Conservation (phyloP, 1,140 invertebrate genomes). For the Thalassaphorura encarpata region DNA sequence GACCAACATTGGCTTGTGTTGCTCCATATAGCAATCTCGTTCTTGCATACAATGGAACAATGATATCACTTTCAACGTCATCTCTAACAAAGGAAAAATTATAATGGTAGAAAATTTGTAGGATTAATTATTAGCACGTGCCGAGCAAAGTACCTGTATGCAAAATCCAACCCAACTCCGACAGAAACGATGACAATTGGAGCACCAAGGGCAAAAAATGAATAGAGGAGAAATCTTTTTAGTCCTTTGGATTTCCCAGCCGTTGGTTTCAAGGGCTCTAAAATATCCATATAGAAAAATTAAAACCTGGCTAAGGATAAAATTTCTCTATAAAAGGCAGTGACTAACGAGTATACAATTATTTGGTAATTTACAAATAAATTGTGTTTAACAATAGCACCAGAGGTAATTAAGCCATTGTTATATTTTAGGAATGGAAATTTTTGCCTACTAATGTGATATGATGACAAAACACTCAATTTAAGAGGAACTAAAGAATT, state of each 20-base stretch:
- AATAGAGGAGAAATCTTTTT: constrained; percentile 17
- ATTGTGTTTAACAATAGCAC: too few species aligned
- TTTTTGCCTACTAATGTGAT: too few species aligned
- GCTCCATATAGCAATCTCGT: constrained; percentile 1
- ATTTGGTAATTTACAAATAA: neutral
- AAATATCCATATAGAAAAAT: too few species aligned
- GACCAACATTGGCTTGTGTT: neutral
- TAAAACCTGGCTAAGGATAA: too few species aligned
- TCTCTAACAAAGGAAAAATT: constrained; percentile 11
- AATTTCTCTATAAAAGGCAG: neutral
- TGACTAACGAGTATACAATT: neutral
- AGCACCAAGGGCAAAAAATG: constrained; percentile 6
- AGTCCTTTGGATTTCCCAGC: constrained; percentile 15
- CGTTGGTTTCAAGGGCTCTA: constrained; percentile 16
- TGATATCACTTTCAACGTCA: constrained; percentile 5
- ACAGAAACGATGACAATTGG: constrained; percentile 13
- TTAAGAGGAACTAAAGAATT: neutral
- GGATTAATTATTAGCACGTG: constrained; percentile 2
- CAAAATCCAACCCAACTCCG: constrained; percentile 11
- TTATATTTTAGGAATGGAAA: too few species aligned
- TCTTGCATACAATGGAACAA: constrained; percentile 14
- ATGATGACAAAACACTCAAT: too few species aligned
- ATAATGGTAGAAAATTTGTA: constrained; percentile 11
- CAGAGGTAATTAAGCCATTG: too few species aligned
- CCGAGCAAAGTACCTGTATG: constrained; percentile 14